Base-by-base conservation (phyloP, 2,888 invertebrate species). In the Clanis bilineata region DNA sequence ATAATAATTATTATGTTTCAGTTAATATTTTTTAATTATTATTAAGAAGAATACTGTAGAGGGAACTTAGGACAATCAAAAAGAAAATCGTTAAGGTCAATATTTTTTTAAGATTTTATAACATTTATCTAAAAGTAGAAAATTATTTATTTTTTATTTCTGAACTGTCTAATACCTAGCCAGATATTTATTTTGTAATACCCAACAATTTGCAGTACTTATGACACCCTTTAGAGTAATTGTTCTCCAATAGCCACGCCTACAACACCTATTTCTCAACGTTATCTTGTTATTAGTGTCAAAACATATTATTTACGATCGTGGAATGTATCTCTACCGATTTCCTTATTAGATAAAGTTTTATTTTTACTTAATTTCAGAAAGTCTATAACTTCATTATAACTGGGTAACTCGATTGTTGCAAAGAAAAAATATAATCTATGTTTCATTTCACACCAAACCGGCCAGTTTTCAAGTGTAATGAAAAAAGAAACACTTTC, bases 271-370 rank as follows among this genome's bases (percentile, higher is more conserved):
- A 51, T 51, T 51, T 51, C 51, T 51, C 10, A 51, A 18, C 28
- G 51, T 28, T 51, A 51, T 32, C 51, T 32, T 51, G 51, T 51
- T 51, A 51, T 51, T 32, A 51, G 51, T 51, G 51, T 51, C 51
- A 28, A 51, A 51, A 51, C 32, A 51, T 12, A 23, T 7, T 51
- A 10, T 18, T 51, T 51, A 51, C 51, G 32, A 32, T 28, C 32
- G 9, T 23, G 3, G 51, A 51, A 51, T 51, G 32, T 28, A 15
- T 32, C 32, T 28, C 25, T n/a, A 39, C 39, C 15, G n/a, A n/a
- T 39, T 39, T 41, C 18, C 41, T 41, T 18, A 41, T 15, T n/a
- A n/a, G n/a, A n/a, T n/a, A n/a, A n/a, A n/a, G n/a, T n/a, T n/a
- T n/a, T n/a, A n/a, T n/a, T n/a, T n/a, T n/a, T n/a, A n/a, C n/a